A percentile compares a stretch with the other conserved stretches of the same genome.
Evolutionary conservation across 2,113 vertebrate species (phyloP).

Genomic region (Spea multiplicata): DNA sequence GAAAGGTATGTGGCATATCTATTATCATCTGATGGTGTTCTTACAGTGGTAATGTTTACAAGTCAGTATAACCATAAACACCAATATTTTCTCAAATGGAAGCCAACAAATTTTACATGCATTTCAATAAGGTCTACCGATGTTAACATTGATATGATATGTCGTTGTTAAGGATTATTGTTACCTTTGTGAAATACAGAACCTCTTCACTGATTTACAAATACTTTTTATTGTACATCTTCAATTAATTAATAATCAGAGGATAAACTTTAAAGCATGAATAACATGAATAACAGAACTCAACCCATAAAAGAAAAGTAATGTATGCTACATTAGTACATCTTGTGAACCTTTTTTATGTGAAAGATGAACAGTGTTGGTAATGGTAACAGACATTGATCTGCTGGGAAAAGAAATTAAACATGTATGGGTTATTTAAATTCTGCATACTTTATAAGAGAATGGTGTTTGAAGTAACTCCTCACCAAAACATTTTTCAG

Average conservation of each 20-base stretch:
- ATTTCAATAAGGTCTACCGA: too few species aligned
- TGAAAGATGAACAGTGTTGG: slow-evolving; percentile 32
- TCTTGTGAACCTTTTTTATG: slow-evolving; percentile 39
- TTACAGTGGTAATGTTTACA: too few species aligned
- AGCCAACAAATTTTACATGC: too few species aligned
- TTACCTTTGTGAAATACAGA: neutral
- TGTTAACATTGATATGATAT: too few species aligned
- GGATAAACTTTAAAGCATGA: neutral
- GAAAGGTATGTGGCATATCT: too few species aligned
- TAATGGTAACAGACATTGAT: slow-evolving; percentile 36
- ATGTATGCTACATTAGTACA: slow-evolving; percentile 15
- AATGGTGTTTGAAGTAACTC: slow-evolving; percentile 38
- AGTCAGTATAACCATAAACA: too few species aligned
- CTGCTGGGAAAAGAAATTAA: slow-evolving; percentile 33
- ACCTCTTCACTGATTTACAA: neutral
- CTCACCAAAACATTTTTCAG: slow-evolving; percentile 13
- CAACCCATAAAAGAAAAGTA: neutral
- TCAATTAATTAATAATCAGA: neutral
- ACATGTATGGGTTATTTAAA: slow-evolving; percentile 46
- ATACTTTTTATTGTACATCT: neutral
- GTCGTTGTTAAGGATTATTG: too few species aligned
- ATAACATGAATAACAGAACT: neutral
- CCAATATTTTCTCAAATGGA: too few species aligned
- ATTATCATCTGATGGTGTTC: too few species aligned
- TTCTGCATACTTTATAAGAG: slow-evolving; percentile 34